A percentile compares a stretch with the other conserved stretches of the same genome.
phyloP scores from a whole-genome alignment of 2,113 vertebrate genomes.

The Lepisosteus osseus region DNA sequence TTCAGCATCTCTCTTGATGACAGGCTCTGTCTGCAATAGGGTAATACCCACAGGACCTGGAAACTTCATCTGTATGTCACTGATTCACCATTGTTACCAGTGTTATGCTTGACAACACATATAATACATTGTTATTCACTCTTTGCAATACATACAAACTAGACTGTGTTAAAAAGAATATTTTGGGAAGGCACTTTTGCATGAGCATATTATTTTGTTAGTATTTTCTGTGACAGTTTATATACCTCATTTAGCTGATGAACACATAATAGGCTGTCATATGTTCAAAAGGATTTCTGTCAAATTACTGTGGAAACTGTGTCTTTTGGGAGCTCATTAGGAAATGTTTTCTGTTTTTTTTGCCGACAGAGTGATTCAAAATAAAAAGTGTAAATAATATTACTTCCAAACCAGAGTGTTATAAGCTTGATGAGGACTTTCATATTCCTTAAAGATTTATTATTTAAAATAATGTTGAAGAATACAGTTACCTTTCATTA shows the following conservation, averaged over 20 bases:
- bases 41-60: not conserved
- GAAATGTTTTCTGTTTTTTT: not conserved
- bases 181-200: no score
- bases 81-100: not conserved
- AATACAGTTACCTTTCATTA: no score
- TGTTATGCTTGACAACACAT: not conserved
- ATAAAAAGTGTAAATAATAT: no score
- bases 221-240: no score
- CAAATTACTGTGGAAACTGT: slow-evolving; percentile 3
- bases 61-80: not conserved
- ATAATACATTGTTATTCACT: not conserved
- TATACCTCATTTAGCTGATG: no score
- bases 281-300: slow-evolving; percentile 6
- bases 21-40: not conserved
- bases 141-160: not conserved
- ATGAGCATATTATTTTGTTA: no score
- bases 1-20: not conserved
- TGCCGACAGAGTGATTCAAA: no score
- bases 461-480: no score
- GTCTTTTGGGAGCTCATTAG: slow-evolving; percentile 15
- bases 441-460: no score
- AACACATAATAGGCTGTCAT: no score
- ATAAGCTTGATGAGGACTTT: no score
- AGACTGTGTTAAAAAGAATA: not conserved
- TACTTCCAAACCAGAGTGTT: no score